Evolutionary conservation across 2,888 invertebrate species (phyloP).

Genomic region (Zootermopsis nevadensis): DNA sequence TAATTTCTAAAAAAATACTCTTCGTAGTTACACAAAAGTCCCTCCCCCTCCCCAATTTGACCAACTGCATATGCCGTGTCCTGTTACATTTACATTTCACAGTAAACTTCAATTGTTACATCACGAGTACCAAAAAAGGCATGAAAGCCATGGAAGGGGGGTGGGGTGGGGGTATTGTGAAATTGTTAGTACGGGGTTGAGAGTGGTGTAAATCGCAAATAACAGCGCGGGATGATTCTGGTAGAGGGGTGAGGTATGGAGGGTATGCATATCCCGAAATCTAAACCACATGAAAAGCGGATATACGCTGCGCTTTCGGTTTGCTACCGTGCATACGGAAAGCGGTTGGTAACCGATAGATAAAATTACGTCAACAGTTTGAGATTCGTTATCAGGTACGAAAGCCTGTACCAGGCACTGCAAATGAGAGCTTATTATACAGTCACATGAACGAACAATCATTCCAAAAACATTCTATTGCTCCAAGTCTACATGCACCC

Average conservation of each 20-base stretch:
- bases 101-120: constrained; percentile 28
- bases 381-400: background rate
- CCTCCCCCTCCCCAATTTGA: background rate
- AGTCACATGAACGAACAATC: background rate
- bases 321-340: too few relatives aligned
- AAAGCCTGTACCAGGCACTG: constrained; percentile 1
- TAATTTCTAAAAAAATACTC: constrained; percentile 26
- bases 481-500: too few relatives aligned
- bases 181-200: background rate
- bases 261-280: constrained; percentile 16
- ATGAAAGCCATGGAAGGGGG: too few relatives aligned
- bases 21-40: constrained; percentile 2
- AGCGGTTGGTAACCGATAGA: background rate
- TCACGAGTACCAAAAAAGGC: background rate
- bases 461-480: background rate
- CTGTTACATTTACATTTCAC: constrained; percentile 11
- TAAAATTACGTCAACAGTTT: constrained; percentile 27
- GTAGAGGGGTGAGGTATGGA: constrained; percentile 10
- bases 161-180: background rate
- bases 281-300: constrained; percentile 37
- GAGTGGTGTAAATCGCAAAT: constrained; percentile 23
- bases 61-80: background rate
- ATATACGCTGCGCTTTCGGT: background rate
- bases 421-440: background rate
- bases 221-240: background rate